Conservation (phyloP, 1,140 invertebrate genomes). For the Tetragonula clypearis region DNA sequence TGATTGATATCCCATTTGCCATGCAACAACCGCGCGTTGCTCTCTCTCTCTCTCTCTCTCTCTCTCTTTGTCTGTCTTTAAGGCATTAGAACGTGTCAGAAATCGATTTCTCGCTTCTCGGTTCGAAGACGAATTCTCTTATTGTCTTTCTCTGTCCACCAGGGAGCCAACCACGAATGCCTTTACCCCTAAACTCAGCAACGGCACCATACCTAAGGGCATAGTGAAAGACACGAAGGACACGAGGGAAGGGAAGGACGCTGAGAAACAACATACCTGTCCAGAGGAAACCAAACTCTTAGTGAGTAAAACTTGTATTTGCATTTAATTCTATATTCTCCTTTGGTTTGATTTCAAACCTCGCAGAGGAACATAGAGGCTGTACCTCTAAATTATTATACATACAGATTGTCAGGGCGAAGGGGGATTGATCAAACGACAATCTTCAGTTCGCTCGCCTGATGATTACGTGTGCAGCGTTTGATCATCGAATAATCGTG, state of each 20-base stretch:
- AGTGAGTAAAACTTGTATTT: slow-evolving; percentile 62
- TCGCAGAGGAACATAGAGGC: no score
- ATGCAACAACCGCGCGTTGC: slow-evolving; percentile 48
- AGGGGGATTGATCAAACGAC: no score
- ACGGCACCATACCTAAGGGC: slow-evolving; percentile 78
- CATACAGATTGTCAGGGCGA: no score
- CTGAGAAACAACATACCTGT: slow-evolving; percentile 76
- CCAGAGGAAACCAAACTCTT: slow-evolving; percentile 76
- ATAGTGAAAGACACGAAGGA: slow-evolving; percentile 66
- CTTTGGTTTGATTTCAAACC: not conserved
- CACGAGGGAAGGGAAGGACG: not conserved
- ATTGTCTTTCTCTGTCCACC: slow-evolving; percentile 16
- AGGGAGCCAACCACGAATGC: slow-evolving; percentile 68
- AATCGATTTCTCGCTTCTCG: not conserved
- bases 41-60: slow-evolving; percentile 6
- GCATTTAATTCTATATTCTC: no score
- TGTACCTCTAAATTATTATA: no score
- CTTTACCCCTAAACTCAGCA: slow-evolving; percentile 75
- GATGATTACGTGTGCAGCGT: no score
- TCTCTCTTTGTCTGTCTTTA: not conserved
- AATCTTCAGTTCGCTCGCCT: no score
- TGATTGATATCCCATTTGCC: slow-evolving; percentile 67
- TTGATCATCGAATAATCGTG: no score
- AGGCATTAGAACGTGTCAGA: not conserved
- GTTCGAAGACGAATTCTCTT: not conserved